Evolutionary conservation across 1,140 invertebrate genomes (phyloP), one percentile per base, ranked within the genome.

Genomic region (Drosophila varians): DNA sequence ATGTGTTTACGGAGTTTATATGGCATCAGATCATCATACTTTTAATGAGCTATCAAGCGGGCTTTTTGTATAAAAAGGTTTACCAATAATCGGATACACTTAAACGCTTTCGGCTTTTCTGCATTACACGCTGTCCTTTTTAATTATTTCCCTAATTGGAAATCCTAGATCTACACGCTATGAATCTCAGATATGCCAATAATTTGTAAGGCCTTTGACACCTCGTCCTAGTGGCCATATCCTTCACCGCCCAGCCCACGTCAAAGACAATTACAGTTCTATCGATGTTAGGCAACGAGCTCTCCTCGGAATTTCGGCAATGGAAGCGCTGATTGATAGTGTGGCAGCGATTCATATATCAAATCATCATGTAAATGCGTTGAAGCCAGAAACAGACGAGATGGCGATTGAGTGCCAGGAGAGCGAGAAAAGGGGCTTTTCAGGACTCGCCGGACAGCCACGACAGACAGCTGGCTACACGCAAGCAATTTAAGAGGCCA

Each of bases 401-500:
- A 18, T 6, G 38, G 25, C 36, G 5, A 38, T 38, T 38, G 12
- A 38, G 36, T 38, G 6, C 36, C 36, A 38, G 31, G 25, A 8
- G 46, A 43, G 28, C 11, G 31, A 53, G 61, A 31, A 21, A 12
- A 4, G 38, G 16, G 11, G 14, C 16, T 12, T n/a, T n/a, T 12
- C 36, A 14, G 38, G 16, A 51, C 21, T 12, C 19, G 34, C 42
- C 43, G 28, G 54, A 54, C 36, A 49, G 25, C 23, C 56, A 57
- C 34, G 72, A 43, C 51, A 70, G 74, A 66, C 60, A 77, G 57
- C 55, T 62, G 66, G 66, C 69, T 66, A 74, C 71, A 84, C 79
- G 65, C 79, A 75, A 84, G 65, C 79, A 84, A 79, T 84, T 84
- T 84, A 84, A 84, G 80, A 76, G 53, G 47, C 66, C 75, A 86